Evolutionary conservation across 2,797 vertebrate species (phyloP).

Genomic region (Scolopax rusticola): DNA sequence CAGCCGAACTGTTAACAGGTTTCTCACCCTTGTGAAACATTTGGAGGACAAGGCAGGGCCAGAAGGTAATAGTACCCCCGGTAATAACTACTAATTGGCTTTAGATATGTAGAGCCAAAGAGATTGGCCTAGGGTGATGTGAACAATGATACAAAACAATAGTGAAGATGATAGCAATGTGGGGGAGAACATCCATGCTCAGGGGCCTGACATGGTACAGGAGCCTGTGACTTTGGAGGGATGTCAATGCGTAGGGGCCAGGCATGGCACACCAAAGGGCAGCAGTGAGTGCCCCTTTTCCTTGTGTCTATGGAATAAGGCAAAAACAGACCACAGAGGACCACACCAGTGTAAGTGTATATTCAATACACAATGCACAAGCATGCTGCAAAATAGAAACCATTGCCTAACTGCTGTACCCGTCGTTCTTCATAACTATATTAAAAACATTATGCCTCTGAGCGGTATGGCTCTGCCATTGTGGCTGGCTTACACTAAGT

Average conservation of each 20-base stretch:
- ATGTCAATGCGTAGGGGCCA: fast-evolving
- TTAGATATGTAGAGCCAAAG: neutral
- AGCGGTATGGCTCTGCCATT: fast-evolving
- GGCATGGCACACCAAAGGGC: neutral
- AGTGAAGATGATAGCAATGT: neutral
- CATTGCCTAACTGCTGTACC: fast-evolving
- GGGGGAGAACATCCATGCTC: neutral
- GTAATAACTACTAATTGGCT: neutral
- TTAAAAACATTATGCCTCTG: neutral
- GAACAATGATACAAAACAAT: neutral
- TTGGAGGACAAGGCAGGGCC: fast-evolving
- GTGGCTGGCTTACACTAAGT: neutral
- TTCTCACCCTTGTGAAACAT: neutral
- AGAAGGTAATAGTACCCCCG: neutral
- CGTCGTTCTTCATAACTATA: neutral
- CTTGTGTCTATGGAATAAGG: neutral
- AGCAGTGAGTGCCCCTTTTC: neutral
- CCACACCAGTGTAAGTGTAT: neutral
- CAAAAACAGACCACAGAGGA: neutral
- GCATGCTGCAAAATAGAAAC: neutral
- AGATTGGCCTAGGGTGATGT: neutral
- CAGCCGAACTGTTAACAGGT: neutral
- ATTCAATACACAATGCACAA: fast-evolving
- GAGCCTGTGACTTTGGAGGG: neutral
- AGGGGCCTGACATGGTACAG: too few species aligned